phyloP scores from a whole-genome alignment of 2,888 invertebrate genomes.

The Ommatoiulus sabulosus region DNA sequence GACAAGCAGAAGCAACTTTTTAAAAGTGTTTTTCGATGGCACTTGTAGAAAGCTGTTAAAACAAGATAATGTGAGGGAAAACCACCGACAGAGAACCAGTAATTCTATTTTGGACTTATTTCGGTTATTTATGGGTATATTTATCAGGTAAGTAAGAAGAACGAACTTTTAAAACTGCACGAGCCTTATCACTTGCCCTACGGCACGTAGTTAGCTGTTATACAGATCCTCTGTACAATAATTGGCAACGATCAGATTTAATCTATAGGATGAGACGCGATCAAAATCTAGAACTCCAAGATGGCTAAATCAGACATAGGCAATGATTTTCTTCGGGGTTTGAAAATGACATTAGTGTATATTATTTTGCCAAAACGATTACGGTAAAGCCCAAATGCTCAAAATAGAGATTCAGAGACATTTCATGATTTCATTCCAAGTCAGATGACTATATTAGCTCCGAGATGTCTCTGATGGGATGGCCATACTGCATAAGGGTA shows the following conservation, averaged over 20 bases:
- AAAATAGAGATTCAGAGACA: background rate
- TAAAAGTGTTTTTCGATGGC: background rate
- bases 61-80: background rate
- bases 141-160: conserved; percentile 2
- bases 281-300: background rate
- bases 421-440: background rate
- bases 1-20: background rate
- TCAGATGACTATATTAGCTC: background rate
- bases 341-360: background rate
- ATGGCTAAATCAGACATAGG: background rate
- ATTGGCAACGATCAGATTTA: background rate
- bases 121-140: background rate
- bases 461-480: no score
- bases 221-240: background rate
- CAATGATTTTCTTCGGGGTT: background rate
- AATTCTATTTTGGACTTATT: background rate
- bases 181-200: background rate
- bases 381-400: background rate
- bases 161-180: background rate
- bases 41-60: background rate
- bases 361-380: background rate
- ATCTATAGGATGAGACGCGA: background rate
- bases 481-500: no score
- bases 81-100: background rate
- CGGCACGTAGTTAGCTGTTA: background rate